Conservation (phyloP, 2,888 invertebrate genomes). For the Apoda limacodes region DNA sequence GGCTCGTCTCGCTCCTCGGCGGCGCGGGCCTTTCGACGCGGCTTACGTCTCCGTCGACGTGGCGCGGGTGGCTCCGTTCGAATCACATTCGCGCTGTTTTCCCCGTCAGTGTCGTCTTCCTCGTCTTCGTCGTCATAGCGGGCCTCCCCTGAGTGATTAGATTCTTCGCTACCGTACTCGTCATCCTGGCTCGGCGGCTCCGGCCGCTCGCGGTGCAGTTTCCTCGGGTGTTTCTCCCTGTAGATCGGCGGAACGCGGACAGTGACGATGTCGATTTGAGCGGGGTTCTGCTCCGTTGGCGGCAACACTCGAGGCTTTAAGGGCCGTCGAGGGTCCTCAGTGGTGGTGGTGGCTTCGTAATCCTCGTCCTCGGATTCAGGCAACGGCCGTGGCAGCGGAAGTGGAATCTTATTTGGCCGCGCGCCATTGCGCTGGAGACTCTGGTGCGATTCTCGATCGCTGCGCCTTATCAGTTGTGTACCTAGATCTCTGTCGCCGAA, state of each 20-base stretch:
- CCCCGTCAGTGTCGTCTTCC: constrained; percentile 32
- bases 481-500: constrained; percentile 49
- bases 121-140: constrained; percentile 16
- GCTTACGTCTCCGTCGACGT: constrained; percentile 41
- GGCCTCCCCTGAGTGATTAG: neutral
- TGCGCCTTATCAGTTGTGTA: constrained; percentile 27
- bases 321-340: constrained; percentile 48
- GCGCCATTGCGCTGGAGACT: constrained; percentile 33
- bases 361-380: constrained; percentile 38
- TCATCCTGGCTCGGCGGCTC: constrained; percentile 30
- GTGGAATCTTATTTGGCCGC: constrained; percentile 30
- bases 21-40: constrained; percentile 36
- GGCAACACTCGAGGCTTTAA: constrained; percentile 55
- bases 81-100: constrained; percentile 32
- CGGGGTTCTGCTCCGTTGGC: constrained; percentile 60
- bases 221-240: constrained; percentile 51
- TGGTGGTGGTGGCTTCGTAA: constrained; percentile 50
- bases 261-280: constrained; percentile 61
- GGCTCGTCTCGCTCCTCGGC: constrained; percentile 10
- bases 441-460: constrained; percentile 28
- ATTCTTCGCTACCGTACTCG: constrained; percentile 26
- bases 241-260: constrained; percentile 63
- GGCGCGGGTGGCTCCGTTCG: constrained; percentile 34
- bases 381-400: constrained; percentile 23
- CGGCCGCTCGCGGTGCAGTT: constrained; percentile 43